phyloP scores from a whole-genome alignment of 2,888 invertebrate genomes.

The Pandemis cinnamomeana region DNA sequence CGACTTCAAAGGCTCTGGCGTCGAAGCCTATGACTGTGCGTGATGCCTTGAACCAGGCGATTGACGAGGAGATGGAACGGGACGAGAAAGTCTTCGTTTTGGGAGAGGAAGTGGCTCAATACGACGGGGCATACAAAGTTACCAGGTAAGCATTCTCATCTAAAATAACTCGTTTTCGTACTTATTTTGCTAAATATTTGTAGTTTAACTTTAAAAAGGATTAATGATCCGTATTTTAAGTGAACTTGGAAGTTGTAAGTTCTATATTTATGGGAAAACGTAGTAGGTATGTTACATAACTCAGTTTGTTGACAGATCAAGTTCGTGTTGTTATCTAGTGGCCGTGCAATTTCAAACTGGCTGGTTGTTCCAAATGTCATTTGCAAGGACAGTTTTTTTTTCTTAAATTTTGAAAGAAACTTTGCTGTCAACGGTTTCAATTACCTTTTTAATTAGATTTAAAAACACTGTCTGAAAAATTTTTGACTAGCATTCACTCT shows the following conservation, averaged over 20 bases:
- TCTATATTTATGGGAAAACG: constrained; percentile 7
- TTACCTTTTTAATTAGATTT: neutral
- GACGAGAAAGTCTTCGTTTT: constrained; percentile 96
- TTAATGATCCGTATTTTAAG: neutral
- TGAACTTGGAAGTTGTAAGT: neutral
- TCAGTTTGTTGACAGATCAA: constrained; percentile 61
- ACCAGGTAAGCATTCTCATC: constrained; percentile 76
- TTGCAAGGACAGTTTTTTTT: constrained; percentile 17
- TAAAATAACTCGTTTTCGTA: constrained; percentile 20
- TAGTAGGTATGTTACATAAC: constrained; percentile 70
- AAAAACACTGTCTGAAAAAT: too few relatives aligned
- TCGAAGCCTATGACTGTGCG: constrained; percentile 94
- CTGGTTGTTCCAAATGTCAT: constrained; percentile 30
- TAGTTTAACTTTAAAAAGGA: neutral
- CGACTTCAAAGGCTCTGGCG: constrained; percentile 69
- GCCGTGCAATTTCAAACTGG: constrained; percentile 30
- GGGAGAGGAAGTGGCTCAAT: constrained; percentile 99
- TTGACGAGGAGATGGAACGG: constrained; percentile 98
- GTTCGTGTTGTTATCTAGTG: constrained; percentile 40
- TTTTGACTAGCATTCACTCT: too few relatives aligned
- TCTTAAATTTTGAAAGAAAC: constrained; percentile 51
- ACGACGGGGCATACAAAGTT: constrained; percentile 99
- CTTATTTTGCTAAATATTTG: neutral
- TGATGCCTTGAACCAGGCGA: constrained; percentile 97
- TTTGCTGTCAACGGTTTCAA: neutral